Base-by-base conservation (phyloP, 2,888 invertebrate species). In the Heteromurus nitidus region DNA sequence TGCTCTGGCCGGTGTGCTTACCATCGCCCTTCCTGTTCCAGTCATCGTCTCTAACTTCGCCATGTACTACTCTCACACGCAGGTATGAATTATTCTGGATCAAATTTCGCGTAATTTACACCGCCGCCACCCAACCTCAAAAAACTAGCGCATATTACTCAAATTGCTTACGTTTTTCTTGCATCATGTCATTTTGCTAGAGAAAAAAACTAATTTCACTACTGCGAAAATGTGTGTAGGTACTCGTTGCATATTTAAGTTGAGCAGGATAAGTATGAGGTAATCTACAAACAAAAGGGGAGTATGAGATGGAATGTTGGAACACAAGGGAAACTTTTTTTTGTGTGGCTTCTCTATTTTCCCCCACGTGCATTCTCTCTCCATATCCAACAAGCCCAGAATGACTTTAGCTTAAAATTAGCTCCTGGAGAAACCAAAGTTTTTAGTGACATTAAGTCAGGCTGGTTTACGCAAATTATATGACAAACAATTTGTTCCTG, bases 31-130 rank as follows among this genome's bases (percentile, higher is more conserved):
- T 75, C 82, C 83, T 87, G 99, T 99, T 89, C 99, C 99, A 88
- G 98, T 99, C 92, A 99, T 99, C 92, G 99, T 99, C 90, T 98
- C 98, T 91, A 99, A 99, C 92, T 99, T 99, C 94, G 98, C 99
- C 92, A 99, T 99, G 92, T 99, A 99, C 93, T 99, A 99, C 92
- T 69, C 77, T 31, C 77, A 77, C 68, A 77, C 77, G 69, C 77
- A 77, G 62, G 70, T 77, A 68, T 53, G 58, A 24, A 58, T 42
- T 58, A 36, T 9, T n/a, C 3, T 47, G 7, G 16, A 11, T 36
- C 7, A 36, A 36, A 36, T 36, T 36, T 47, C 47, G 18, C 36
- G 47, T 47, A 47, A n/a, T 47, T 47, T 47, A 3, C 18, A 11
- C n/a, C 47, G 13, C 36, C 36, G 13, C 5, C 36, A 9, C 5